Conservation (phyloP, 2,797 vertebrate genomes). For the Oreortyx pictus region DNA sequence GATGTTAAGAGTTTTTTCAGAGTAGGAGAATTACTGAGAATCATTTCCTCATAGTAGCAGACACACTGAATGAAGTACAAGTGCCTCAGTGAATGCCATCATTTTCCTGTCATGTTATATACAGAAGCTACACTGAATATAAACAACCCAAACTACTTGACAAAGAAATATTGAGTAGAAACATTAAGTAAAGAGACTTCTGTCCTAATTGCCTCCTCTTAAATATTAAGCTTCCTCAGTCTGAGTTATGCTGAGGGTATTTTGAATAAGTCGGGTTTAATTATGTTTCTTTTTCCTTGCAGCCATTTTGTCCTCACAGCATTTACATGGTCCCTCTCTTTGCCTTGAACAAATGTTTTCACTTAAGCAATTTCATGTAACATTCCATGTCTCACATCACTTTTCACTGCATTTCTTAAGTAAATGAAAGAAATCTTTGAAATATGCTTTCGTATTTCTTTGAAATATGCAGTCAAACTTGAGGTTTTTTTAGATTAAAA, state of each 20-base stretch:
- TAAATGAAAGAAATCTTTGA: slow-evolving; percentile 35
- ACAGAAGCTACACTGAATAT: neutral
- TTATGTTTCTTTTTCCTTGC: slow-evolving; percentile 54
- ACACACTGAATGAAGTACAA: slow-evolving; percentile 8
- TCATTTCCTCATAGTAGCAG: neutral
- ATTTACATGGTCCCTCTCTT: too few species aligned
- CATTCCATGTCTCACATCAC: slow-evolving; percentile 9
- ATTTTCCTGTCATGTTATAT: slow-evolving; percentile 5
- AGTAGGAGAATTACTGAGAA: neutral
- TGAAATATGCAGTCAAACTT: slow-evolving; percentile 19
- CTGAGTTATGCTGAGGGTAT: slow-evolving; percentile 3
- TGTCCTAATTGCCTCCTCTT: slow-evolving; percentile 52
- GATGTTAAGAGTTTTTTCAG: neutral
- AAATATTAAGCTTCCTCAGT: slow-evolving; percentile 40
- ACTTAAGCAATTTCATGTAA: slow-evolving; percentile 53
- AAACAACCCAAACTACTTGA: slow-evolving; percentile 14
- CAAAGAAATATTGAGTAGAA: neutral
- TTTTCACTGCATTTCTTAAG: slow-evolving; percentile 5
- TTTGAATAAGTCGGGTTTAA: slow-evolving; percentile 53
- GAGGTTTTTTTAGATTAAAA: slow-evolving; percentile 41
- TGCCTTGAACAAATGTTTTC: slow-evolving; percentile 52
- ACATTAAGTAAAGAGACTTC: neutral
- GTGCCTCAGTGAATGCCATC: neutral
- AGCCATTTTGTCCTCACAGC: slow-evolving; percentile 48
- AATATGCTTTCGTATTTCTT: slow-evolving; percentile 7